Evolutionary conservation across 30 jellyfish, hydroid and myxozoan genomes (phyloP).

Genomic region (Hydra vulgaris): DNA sequence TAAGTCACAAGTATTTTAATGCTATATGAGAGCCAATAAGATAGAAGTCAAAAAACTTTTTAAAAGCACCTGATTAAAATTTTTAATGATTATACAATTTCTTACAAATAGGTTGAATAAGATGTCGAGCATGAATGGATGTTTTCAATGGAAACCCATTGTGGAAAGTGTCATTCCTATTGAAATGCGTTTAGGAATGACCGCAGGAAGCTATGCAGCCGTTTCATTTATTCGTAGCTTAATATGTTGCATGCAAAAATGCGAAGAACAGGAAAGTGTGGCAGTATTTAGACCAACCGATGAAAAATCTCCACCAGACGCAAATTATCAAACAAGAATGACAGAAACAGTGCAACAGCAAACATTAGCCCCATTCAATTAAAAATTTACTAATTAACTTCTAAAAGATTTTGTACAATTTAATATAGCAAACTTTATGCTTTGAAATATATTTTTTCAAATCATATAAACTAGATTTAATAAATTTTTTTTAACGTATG

Average conservation of each 20-base stretch:
- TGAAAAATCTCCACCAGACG: slow-evolving; percentile 14
- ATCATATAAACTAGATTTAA: too few species aligned
- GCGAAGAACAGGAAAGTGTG: slow-evolving; percentile 31
- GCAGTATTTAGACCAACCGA: slow-evolving; percentile 33
- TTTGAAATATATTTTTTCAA: too few species aligned
- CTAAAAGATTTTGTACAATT: too few species aligned
- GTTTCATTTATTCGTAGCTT: slow-evolving; percentile 9
- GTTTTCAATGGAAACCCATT: slow-evolving; percentile 21
- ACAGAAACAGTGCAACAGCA: not conserved
- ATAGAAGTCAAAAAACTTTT: too few species aligned
- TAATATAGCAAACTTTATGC: too few species aligned
- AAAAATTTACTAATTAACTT: too few species aligned
- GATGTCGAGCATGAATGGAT: not conserved
- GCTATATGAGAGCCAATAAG: too few species aligned
- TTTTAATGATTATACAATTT: too few species aligned
- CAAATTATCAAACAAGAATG: not conserved
- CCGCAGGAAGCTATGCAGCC: slow-evolving; percentile 23
- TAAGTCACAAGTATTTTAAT: too few species aligned
- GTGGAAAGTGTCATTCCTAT: slow-evolving; percentile 11
- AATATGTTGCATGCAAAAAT: slow-evolving; percentile 27
- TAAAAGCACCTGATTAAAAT: too few species aligned
- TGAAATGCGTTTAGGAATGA: slow-evolving; percentile 18
- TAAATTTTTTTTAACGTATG: too few species aligned
- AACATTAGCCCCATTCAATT: too few species aligned
- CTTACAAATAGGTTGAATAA: not conserved